These are phyloP conservation scores for Heloderma charlesbogerti DNA, from an alignment of 2,113 vertebrate genomes.

Conservation along the genomic window DNA sequence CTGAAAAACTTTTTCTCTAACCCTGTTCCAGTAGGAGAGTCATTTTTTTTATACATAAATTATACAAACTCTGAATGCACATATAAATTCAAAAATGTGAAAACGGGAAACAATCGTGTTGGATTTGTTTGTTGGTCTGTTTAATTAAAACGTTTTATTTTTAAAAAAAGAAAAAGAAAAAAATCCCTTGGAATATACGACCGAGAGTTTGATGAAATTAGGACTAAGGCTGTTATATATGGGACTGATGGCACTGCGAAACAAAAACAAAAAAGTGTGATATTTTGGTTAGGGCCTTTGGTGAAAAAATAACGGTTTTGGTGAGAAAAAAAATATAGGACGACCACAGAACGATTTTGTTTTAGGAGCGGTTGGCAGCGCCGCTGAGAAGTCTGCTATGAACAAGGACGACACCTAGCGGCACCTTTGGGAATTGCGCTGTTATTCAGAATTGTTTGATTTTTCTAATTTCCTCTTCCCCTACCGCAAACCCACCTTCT, in stretches of 20 bases:
- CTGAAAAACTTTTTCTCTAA: neutral
- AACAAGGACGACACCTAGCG: conserved; percentile 28
- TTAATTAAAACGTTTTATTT: neutral
- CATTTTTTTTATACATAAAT: neutral
- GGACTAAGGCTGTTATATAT: neutral
- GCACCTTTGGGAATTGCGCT: neutral
- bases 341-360: neutral
- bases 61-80: neutral
- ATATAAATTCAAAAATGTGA: neutral
- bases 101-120: neutral
- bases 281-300: neutral
- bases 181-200: neutral
- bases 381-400: neutral
- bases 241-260: neutral
- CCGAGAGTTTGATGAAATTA: neutral
- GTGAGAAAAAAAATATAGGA: too few relatives aligned
- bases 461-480: too few relatives aligned
- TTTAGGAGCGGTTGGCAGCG: neutral
- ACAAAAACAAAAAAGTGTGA: too few relatives aligned
- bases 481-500: neutral
- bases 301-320: neutral
- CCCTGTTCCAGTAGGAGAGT: too few relatives aligned
- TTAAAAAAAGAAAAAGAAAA: neutral
- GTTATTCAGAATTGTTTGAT: neutral
- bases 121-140: neutral